Percentiles rank a stretch among this genome's conserved stretches.
Evolutionary conservation across 1,140 invertebrate genomes (phyloP).

Genomic region (Cotesia vestalis): DNA sequence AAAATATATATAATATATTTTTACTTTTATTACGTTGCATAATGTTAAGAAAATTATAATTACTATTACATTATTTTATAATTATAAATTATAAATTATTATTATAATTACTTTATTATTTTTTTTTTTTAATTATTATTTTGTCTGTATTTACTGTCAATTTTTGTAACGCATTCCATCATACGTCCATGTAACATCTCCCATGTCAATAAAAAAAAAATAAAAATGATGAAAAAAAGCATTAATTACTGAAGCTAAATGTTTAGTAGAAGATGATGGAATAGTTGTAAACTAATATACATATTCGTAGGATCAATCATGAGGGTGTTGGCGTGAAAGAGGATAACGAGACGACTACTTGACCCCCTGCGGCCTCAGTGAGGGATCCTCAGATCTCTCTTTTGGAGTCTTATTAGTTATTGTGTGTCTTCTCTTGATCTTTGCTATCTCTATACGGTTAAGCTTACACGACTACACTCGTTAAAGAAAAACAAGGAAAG

Average conservation of each 20-base stretch:
- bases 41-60: constrained; percentile 42
- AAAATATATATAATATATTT: constrained; percentile 16
- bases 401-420: constrained; percentile 25
- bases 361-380: constrained; percentile 33
- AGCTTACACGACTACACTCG: background rate
- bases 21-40: constrained; percentile 40
- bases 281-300: constrained; percentile 23
- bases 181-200: constrained; percentile 56
- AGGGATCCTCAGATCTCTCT: background rate
- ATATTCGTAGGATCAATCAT: constrained; percentile 39
- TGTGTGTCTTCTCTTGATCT: background rate
- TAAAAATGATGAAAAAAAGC: constrained; percentile 6
- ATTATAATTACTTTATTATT: no score
- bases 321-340: constrained; percentile 30
- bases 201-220: constrained; percentile 58
- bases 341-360: constrained; percentile 21
- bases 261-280: background rate
- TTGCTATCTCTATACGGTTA: background rate
- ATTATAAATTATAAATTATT: background rate
- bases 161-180: constrained; percentile 55
- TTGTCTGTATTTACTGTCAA: constrained; percentile 45
- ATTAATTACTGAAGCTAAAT: constrained; percentile 13
- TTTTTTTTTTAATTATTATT: constrained; percentile 7
- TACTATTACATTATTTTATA: constrained; percentile 36
- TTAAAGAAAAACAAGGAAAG: constrained; percentile 11